Evolutionary conservation across 2,888 invertebrate genomes (phyloP).

Genomic region (Xestia c-nigrum): DNA sequence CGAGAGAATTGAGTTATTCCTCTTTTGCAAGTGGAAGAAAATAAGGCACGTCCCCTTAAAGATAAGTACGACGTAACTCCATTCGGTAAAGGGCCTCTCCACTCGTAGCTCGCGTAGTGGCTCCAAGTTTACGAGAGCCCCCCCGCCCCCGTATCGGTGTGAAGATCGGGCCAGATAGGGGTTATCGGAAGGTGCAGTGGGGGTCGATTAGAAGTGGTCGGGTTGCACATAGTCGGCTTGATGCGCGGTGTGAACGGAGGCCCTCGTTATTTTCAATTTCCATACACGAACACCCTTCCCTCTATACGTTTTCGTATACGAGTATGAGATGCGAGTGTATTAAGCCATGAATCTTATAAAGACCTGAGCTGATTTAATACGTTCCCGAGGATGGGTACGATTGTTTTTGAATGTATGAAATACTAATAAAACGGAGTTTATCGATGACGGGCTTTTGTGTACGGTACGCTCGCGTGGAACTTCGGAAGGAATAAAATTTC

Average conservation of each 20-base stretch:
- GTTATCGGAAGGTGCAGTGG: conserved; percentile 78
- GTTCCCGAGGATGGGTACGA: conserved; percentile 69
- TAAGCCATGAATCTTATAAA: conserved; percentile 89
- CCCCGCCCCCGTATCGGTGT: conserved; percentile 78
- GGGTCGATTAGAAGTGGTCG: conserved; percentile 83
- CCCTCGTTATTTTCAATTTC: conserved; percentile 91
- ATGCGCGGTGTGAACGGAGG: conserved; percentile 88
- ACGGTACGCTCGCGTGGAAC: conserved; percentile 55
- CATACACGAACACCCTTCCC: conserved; percentile 87
- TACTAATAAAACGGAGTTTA: conserved; percentile 68
- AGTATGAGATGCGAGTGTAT: conserved; percentile 86
- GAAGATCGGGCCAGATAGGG: conserved; percentile 81
- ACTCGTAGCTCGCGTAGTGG: conserved; percentile 83
- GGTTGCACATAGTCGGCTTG: conserved; percentile 83
- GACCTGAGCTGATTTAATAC: conserved; percentile 84
- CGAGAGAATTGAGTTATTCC: conserved; percentile 83
- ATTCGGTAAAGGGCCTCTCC: conserved; percentile 89
- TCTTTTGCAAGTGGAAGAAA: conserved; percentile 84
- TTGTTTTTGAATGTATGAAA: conserved; percentile 73
- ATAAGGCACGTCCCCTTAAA: conserved; percentile 89
- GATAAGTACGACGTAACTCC: conserved; percentile 90
- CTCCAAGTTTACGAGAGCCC: conserved; percentile 82
- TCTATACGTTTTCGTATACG: conserved; percentile 85
- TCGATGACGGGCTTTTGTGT: conserved; percentile 60
- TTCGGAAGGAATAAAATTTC: conserved; percentile 60